Base-by-base conservation (phyloP, 2,113 vertebrate species). In the Muntiacus muntjak region DNA sequence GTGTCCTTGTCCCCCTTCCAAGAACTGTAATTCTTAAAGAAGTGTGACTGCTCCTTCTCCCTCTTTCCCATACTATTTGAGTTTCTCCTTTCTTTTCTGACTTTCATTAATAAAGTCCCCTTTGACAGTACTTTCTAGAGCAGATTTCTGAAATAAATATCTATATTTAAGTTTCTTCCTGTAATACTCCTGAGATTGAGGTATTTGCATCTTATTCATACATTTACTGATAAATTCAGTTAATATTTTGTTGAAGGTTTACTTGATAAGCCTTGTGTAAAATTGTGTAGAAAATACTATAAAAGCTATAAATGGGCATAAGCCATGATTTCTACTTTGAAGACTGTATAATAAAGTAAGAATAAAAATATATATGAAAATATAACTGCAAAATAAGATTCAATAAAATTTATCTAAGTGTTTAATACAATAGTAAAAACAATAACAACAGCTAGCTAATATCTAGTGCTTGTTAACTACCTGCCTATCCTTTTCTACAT, bases 151-250 rank as follows among this genome's bases (percentile, higher is more conserved):
- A 93, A 92, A 58, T 89, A 79, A 88, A 36, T 78, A 84, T 83
- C 89, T 82, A 71, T 19, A 78, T 71, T 94, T 94, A 81, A 89
- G 12, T 62, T 87, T 82, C 11, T 98, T 96, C 78, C 62, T 85
- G 30, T 21, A 89, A 76, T 28, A 57, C 10, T 52, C 30, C 36
- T n/a, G 11, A 85, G 4, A 26, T 74, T 54, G 28, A 95, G 30
- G 15, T 23, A 94, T 89, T 95, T 74, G 21, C 84, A 36, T 54
- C 9, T 58, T 25, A 28, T 40, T 52, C 40, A 19, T 67, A 14
- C 12, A 79, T 86, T 81, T 94, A 86, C 43, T 90, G 58, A 87
- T 83, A 9, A 81, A 91, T 93, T 94, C 60, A 87, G 55, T 89
- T 91, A 95, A 83, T 96, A 36, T 64, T 96, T 86, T 82, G 92